Evolutionary conservation across 2,113 vertebrate species (phyloP).

Genomic region (Phylloscopus whistleri): DNA sequence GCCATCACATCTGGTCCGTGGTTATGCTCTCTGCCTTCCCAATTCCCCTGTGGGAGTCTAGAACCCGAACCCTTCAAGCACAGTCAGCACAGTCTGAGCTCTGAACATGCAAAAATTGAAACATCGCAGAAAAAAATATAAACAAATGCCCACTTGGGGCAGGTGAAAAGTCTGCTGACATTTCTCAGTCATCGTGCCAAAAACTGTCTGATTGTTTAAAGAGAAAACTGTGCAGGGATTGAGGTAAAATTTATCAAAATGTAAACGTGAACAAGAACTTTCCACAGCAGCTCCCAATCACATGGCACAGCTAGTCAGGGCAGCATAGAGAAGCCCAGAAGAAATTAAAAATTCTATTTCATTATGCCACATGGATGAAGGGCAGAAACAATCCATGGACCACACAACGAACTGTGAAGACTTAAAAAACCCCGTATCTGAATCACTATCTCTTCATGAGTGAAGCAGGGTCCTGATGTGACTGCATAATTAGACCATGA

Average conservation of each 20-base stretch:
- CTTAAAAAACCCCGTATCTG: background rate
- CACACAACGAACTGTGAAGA: background rate
- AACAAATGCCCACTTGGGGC: background rate
- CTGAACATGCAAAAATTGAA: background rate
- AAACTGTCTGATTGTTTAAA: background rate
- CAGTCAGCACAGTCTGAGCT: background rate
- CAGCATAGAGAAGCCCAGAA: background rate
- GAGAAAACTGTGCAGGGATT: background rate
- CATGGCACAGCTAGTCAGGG: background rate
- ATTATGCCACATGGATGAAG: background rate
- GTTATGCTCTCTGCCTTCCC: background rate
- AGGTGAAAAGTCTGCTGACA: background rate
- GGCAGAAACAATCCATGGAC: background rate
- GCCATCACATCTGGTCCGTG: background rate
- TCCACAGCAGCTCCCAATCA: background rate
- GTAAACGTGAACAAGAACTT: background rate
- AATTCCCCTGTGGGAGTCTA: accelerated
- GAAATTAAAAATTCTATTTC: background rate
- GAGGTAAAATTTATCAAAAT: background rate
- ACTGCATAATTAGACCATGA: background rate
- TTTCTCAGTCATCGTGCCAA: background rate
- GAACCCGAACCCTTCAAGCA: background rate
- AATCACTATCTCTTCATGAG: background rate
- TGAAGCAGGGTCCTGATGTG: background rate
- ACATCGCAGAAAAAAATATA: background rate